Base-by-base conservation (phyloP, 2,888 invertebrate genomes). In the Melolontha melolontha region DNA sequence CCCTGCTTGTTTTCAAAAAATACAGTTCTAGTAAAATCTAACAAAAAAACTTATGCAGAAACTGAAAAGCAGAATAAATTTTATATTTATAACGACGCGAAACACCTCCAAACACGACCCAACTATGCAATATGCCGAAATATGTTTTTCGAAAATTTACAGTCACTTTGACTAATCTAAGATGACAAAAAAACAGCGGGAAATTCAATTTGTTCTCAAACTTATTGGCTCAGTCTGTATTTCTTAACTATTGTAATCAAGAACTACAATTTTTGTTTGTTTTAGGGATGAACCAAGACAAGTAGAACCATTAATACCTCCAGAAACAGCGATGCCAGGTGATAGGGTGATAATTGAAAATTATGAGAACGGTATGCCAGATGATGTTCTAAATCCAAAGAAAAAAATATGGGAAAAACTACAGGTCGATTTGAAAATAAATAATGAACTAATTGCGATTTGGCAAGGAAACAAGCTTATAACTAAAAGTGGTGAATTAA, bases 391-490 rank as follows among this genome's bases (percentile, higher is more conserved):
- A 0, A 97, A 97, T 83, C 97, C 97, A 0, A 97, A 97, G 83
- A 97, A 97, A 84, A 97, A 97, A 86, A 86, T 96, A 14, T 97
- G 97, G 97, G 97, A 97, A 76, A 95, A 95, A 82, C 82, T 97
- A 44, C 94, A 95, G 82, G 87, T 86, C 17, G 93, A 94, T 81
- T 85, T 94, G 17, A 90, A 91, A 80, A 91, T 92, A 1, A 91
- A 90, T 83, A 84, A 86, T 1, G 87, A 86, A 54, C 88, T 92
- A 70, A 81, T 90, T 71, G 96, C 95, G 54, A 91, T 92, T 63
- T 97, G 97, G 97, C 92, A 93, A 83, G 92, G 92, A 22, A 93
- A 91, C 83, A 87, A 89, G 76, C 84, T 97, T 72, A 80, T 92
- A 66, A 92, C 95, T 64, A 84, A 89, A 63, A 87, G 86, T 74